A percentile compares a stretch with the other conserved stretches of the same genome.
Evolutionary conservation across 2,113 vertebrate genomes (phyloP).

Genomic region (Onychorhynchus coronatus): DNA sequence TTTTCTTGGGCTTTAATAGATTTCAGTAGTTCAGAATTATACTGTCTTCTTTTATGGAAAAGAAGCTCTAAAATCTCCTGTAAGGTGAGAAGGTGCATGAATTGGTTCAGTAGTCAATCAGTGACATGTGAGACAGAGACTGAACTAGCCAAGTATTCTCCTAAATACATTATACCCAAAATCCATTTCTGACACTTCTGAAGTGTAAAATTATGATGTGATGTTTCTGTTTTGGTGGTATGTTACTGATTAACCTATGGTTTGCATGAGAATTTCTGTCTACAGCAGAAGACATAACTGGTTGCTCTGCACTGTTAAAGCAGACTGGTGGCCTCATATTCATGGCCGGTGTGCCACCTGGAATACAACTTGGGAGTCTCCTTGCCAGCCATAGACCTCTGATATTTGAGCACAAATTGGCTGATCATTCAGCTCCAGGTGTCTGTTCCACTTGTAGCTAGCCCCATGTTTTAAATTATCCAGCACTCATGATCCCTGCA

Average conservation of each 20-base stretch:
- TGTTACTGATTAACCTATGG: neutral
- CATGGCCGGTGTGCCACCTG: neutral
- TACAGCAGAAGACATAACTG: neutral
- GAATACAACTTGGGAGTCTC: neutral
- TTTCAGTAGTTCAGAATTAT: neutral
- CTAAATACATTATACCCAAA: neutral
- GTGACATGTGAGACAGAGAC: neutral
- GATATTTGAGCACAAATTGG: neutral
- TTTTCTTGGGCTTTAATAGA: neutral
- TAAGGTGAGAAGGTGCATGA: neutral
- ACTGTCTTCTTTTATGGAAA: neutral
- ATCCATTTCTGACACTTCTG: neutral
- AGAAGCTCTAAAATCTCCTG: neutral
- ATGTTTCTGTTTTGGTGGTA: neutral
- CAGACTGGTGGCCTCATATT: neutral
- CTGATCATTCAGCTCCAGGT: neutral
- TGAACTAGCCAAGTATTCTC: neutral
- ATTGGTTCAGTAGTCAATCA: neutral
- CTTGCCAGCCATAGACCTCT: neutral
- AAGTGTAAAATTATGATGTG: neutral
- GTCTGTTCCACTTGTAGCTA: neutral
- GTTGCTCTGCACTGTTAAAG: neutral
- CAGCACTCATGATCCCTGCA: slow-evolving; percentile 28
- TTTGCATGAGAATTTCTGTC: neutral
- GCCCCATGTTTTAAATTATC: neutral